Conservation (phyloP, 2,113 vertebrate species). For the Cinclus mexicanus region DNA sequence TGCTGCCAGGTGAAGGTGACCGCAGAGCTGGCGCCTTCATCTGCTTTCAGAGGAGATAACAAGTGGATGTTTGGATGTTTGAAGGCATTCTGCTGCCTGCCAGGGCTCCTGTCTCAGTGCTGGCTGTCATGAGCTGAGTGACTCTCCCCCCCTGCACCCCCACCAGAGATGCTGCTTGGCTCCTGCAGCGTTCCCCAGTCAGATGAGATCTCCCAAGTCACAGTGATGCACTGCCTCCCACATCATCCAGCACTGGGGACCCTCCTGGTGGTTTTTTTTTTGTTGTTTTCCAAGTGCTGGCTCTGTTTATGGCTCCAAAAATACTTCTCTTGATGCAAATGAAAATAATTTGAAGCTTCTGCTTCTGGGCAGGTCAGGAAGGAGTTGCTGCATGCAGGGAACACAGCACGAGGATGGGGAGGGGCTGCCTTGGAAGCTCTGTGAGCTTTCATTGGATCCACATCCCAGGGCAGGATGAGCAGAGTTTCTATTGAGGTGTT, state of each 20-base stretch:
- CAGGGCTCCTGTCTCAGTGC: neutral
- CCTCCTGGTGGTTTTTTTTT: neutral
- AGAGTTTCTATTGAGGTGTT: neutral
- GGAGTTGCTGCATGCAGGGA: neutral
- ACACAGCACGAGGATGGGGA: neutral
- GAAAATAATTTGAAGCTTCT: slow-evolving; percentile 50
- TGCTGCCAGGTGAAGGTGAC: slow-evolving; percentile 7
- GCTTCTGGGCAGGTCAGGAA: slow-evolving; percentile 49
- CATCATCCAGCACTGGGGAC: neutral
- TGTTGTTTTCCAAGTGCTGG: neutral
- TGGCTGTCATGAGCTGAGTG: neutral
- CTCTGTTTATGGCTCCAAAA: slow-evolving; percentile 19
- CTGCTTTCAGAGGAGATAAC: neutral
- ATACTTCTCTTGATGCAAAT: slow-evolving; percentile 29
- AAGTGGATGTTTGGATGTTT: neutral
- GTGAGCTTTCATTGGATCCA: neutral
- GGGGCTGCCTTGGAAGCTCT: neutral
- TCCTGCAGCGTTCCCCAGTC: neutral
- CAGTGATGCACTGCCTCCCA: neutral
- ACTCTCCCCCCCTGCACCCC: neutral
- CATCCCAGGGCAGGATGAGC: neutral
- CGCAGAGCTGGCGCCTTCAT: neutral
- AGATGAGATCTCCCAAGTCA: neutral
- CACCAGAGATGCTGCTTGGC: neutral
- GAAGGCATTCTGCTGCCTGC: neutral